Percentiles rank a stretch among this genome's conserved stretches.
These are phyloP conservation scores for Xenopus borealis DNA, from an alignment of 2,113 vertebrate species.

Conservation along the genomic window DNA sequence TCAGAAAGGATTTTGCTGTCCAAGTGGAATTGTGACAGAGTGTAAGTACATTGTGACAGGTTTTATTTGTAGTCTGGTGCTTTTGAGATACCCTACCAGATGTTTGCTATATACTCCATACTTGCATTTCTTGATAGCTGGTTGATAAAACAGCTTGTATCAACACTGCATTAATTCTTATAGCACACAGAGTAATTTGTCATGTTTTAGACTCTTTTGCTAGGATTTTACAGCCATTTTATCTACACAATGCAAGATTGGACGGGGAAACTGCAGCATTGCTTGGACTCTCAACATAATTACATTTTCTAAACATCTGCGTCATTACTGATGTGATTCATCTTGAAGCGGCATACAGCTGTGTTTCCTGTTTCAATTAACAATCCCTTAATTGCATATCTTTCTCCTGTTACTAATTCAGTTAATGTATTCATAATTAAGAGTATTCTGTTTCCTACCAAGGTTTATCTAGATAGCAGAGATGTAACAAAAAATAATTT, in stretches of 20 bases:
- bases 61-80: not conserved
- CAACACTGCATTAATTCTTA: conserved; percentile 74
- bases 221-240: conserved; percentile 70
- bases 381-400: conserved; percentile 75
- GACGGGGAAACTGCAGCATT: conserved; percentile 63
- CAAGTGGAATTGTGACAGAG: too few species aligned
- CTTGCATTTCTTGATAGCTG: conserved; percentile 69
- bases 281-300: conserved; percentile 71
- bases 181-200: conserved; percentile 54
- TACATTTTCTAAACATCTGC: conserved; percentile 77
- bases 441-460: conserved; percentile 71
- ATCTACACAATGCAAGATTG: conserved; percentile 66
- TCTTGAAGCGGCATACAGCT: conserved; percentile 72
- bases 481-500: conserved; percentile 60
- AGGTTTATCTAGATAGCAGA: conserved; percentile 65
- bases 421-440: conserved; percentile 83
- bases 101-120: conserved; percentile 65
- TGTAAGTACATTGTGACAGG: not conserved
- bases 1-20: too few species aligned
- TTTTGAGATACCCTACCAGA: conserved; percentile 50
- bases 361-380: conserved; percentile 79
- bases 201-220: conserved; percentile 66
- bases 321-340: conserved; percentile 75
- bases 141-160: conserved; percentile 70
- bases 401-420: conserved; percentile 77